Evolutionary conservation across 2,888 invertebrate genomes (phyloP).

Genomic region (Drosophila stalkeri): DNA sequence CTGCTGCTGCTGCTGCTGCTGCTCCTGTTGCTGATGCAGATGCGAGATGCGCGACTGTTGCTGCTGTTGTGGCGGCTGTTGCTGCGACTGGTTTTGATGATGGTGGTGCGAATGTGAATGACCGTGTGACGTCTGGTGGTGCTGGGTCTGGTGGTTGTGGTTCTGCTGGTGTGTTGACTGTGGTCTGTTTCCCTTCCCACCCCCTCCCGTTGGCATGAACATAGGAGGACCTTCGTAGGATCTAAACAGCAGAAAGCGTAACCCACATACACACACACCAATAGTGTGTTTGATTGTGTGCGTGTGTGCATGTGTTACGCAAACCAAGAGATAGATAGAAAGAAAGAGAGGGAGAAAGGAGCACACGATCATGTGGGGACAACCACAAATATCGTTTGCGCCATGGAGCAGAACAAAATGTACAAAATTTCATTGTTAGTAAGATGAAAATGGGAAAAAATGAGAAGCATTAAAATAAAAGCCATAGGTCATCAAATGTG

Average conservation of each 20-base stretch:
- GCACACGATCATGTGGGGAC: constrained; percentile 32
- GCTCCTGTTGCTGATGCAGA: constrained; percentile 52
- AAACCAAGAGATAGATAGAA: constrained; percentile 13
- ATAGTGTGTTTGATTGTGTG: background rate
- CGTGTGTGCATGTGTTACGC: background rate
- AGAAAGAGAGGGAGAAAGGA: constrained; percentile 33
- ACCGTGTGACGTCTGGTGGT: constrained; percentile 61
- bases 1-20: constrained; percentile 40
- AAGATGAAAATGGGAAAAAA: constrained; percentile 72
- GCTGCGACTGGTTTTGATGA: constrained; percentile 55
- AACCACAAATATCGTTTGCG: constrained; percentile 43
- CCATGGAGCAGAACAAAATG: constrained; percentile 71
- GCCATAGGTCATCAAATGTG: constrained; percentile 51
- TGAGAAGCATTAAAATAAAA: constrained; percentile 61
- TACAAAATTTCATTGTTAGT: constrained; percentile 73
- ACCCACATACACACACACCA: constrained; percentile 31
- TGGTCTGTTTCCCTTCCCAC: constrained; percentile 84
- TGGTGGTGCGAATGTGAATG: constrained; percentile 55
- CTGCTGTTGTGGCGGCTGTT: constrained; percentile 48
- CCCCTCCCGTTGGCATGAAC: constrained; percentile 84
- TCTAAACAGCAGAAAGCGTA: constrained; percentile 51
- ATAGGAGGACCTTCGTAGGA: constrained; percentile 83
- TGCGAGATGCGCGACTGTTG: constrained; percentile 47
- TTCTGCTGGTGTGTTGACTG: constrained; percentile 78
- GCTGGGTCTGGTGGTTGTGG: constrained; percentile 75